Evolutionary conservation across 2,888 invertebrate species (phyloP).

Genomic region (Chymomyza amoena): DNA sequence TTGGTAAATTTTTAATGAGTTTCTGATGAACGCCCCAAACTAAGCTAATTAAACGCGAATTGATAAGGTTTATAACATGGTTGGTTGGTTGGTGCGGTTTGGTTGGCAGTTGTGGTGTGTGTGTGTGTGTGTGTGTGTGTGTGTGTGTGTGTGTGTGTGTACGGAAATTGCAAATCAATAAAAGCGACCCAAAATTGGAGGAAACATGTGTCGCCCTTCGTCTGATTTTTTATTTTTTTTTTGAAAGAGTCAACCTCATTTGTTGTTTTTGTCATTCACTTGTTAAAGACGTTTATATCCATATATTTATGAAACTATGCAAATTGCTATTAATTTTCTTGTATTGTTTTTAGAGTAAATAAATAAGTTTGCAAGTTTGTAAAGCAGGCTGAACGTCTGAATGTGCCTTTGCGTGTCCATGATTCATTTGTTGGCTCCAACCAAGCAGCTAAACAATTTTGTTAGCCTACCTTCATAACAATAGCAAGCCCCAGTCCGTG

Average conservation of each 20-base stretch:
- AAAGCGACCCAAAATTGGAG: not conserved
- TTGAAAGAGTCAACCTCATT: constrained; percentile 11
- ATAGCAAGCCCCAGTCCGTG: constrained; percentile 23
- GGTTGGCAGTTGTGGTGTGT: too few relatives aligned
- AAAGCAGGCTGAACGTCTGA: constrained; percentile 5
- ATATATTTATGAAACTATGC: constrained; percentile 66
- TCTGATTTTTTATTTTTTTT: not conserved
- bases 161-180: not conserved
- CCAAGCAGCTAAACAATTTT: constrained; percentile 58
- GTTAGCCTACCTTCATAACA: constrained; percentile 60
- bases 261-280: constrained; percentile 12
- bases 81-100: constrained; percentile 27
- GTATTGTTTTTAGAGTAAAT: constrained; percentile 72
- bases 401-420: constrained; percentile 53
- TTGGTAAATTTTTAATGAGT: constrained; percentile 32
- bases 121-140: too few relatives aligned
- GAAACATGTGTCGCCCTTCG: not conserved
- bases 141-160: not conserved
- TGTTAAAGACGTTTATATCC: constrained; percentile 49
- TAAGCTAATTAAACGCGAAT: constrained; percentile 48
- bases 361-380: constrained; percentile 53
- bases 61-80: constrained; percentile 41
- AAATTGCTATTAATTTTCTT: constrained; percentile 71
- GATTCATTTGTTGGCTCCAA: constrained; percentile 44
- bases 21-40: constrained; percentile 32